phyloP scores from a whole-genome alignment of 1,140 invertebrate species.

The Eurosta solidaginis region DNA sequence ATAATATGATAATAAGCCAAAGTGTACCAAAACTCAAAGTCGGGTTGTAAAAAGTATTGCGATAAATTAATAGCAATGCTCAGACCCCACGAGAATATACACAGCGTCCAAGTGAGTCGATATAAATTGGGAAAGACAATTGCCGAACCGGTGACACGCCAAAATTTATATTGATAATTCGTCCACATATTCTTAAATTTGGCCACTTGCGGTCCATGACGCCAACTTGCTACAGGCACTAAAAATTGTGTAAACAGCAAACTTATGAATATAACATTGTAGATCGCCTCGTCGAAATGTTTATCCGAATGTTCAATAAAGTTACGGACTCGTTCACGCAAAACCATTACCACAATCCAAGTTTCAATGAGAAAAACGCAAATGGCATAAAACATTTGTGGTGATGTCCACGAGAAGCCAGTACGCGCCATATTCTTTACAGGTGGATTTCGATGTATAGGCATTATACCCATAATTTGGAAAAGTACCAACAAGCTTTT shows the following conservation, averaged over 20 bases:
- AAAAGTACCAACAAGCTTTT: slow-evolving; percentile 70
- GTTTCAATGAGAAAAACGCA: slow-evolving; percentile 64
- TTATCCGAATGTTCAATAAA: slow-evolving; percentile 66
- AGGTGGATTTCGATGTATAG: slow-evolving; percentile 68
- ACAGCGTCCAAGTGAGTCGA: slow-evolving; percentile 65
- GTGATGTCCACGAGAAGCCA: slow-evolving; percentile 65
- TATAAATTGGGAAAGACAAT: slow-evolving; percentile 69
- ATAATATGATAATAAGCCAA: slow-evolving; percentile 72
- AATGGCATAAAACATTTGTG: slow-evolving; percentile 65
- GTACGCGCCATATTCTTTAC: slow-evolving; percentile 61
- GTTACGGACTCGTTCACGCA: slow-evolving; percentile 61
- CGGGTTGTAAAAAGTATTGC: slow-evolving; percentile 69
- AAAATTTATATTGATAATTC: slow-evolving; percentile 70
- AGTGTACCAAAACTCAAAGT: slow-evolving; percentile 71
- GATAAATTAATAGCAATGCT: slow-evolving; percentile 68
- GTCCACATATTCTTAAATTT: slow-evolving; percentile 77
- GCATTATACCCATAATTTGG: slow-evolving; percentile 75
- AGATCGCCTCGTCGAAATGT: slow-evolving; percentile 72
- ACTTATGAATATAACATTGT: slow-evolving; percentile 72
- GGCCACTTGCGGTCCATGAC: slow-evolving; percentile 68
- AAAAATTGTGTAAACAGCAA: slow-evolving; percentile 71
- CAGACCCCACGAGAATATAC: slow-evolving; percentile 67
- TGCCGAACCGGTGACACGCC: slow-evolving; percentile 66
- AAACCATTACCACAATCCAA: slow-evolving; percentile 64
- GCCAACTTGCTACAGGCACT: slow-evolving; percentile 70